Percentiles rank a stretch among this genome's conserved stretches.
Conservation (phyloP, 2,113 vertebrate species). For the Corydoras maculifer region DNA sequence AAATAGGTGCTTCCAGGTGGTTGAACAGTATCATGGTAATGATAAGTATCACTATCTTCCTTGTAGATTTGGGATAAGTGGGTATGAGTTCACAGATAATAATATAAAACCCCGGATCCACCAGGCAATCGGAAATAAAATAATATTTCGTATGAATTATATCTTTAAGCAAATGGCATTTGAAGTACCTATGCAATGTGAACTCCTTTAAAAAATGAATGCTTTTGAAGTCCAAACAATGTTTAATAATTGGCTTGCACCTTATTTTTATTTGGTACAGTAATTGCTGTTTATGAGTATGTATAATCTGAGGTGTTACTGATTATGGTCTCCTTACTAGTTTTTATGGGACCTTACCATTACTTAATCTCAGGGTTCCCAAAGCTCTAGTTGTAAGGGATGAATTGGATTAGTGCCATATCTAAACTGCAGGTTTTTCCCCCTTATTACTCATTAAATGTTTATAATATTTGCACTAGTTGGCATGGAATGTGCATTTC, state of each 20-base stretch:
- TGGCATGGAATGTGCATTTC: constrained; percentile 16
- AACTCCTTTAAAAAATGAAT: background rate
- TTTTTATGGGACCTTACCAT: background rate
- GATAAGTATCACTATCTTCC: too few species aligned
- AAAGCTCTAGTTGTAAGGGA: constrained; percentile 9
- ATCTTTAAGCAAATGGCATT: background rate
- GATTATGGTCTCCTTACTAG: background rate
- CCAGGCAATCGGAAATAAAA: background rate
- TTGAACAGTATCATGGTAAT: background rate
- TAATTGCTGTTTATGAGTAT: background rate
- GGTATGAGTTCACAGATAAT: too few species aligned
- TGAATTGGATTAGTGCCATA: constrained; percentile 16
- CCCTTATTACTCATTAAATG: background rate
- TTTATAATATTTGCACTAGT: constrained; percentile 30
- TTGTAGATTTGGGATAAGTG: too few species aligned
- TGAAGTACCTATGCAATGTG: background rate
- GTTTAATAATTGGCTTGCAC: constrained; percentile 16
- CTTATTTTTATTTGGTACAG: background rate
- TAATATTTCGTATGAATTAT: too few species aligned
- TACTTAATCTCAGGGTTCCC: constrained; percentile 31
- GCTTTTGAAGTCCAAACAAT: background rate
- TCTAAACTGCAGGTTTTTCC: background rate
- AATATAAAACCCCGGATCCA: background rate
- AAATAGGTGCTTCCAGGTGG: constrained; percentile 39
- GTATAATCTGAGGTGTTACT: background rate